Percentiles rank a stretch among this genome's conserved stretches.
phyloP scores from a whole-genome alignment of 2,113 vertebrate genomes.

The human region DNA sequence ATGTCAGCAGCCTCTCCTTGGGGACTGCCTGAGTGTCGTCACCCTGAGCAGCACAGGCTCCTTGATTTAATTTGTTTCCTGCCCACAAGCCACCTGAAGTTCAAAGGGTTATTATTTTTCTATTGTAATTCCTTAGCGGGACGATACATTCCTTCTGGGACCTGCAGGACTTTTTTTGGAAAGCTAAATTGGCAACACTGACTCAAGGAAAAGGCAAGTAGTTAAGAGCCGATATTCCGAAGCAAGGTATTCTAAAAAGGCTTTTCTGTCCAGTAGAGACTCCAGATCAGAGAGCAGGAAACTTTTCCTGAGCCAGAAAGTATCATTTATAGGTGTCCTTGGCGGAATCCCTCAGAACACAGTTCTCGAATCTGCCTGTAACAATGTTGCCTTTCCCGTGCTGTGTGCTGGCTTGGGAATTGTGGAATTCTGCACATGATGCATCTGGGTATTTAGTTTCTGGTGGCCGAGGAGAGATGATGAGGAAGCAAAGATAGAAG shows the following conservation, averaged over 20 bases:
- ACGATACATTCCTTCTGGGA: constrained; percentile 43
- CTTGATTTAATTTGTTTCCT: constrained; percentile 26
- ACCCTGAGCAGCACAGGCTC: not conserved
- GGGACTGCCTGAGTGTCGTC: not conserved
- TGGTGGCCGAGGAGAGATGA: not conserved
- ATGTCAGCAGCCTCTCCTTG: not conserved
- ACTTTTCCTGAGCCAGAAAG: constrained; percentile 31
- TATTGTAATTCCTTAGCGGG: constrained; percentile 36
- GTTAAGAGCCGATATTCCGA: not conserved
- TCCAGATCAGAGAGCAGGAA: not conserved
- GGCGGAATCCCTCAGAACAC: not conserved
- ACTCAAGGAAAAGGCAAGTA: constrained; percentile 6
- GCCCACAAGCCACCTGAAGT: not conserved
- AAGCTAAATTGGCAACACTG: constrained; percentile 39
- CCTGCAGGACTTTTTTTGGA: constrained; percentile 1
- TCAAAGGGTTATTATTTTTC: constrained; percentile 53
- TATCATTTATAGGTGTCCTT: constrained; percentile 63
- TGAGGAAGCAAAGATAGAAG: not conserved
- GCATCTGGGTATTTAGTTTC: not conserved
- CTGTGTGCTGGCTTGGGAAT: not conserved
- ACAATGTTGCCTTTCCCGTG: constrained; percentile 42
- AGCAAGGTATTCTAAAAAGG: constrained; percentile 4
- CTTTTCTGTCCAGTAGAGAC: constrained; percentile 22
- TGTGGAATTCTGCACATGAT: not conserved
- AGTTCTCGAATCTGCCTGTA: not conserved